phyloP scores from a whole-genome alignment of 1,140 invertebrate genomes.

The Galleria mellonella region DNA sequence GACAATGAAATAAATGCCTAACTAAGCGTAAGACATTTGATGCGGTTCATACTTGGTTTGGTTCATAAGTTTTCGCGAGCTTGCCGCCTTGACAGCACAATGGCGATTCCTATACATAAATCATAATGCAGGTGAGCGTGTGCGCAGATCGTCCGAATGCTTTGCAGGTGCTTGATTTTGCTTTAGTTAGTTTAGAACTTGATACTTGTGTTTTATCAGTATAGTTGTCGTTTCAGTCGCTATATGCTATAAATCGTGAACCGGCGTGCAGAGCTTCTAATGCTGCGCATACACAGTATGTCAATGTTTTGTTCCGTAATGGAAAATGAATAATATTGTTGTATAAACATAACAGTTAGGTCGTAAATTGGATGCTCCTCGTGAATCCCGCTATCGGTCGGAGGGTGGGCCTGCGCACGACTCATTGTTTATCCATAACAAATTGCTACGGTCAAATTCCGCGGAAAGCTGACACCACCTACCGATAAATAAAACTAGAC shows the following conservation, averaged over 20 bases:
- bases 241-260: no score
- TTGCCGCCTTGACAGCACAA: slow-evolving; percentile 50
- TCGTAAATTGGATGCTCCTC: slow-evolving; percentile 48
- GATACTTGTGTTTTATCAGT: no score
- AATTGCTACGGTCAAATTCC: slow-evolving; percentile 41
- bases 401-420: slow-evolving; percentile 47
- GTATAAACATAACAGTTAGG: slow-evolving; percentile 45
- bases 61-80: slow-evolving; percentile 47
- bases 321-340: slow-evolving; percentile 16
- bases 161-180: slow-evolving; percentile 23
- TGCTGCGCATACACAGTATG: no score
- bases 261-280: no score
- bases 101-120: slow-evolving; percentile 44
- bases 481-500: slow-evolving; percentile 11
- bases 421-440: slow-evolving; percentile 55
- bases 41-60: slow-evolving; percentile 28
- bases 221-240: no score
- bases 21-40: slow-evolving; percentile 26
- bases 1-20: no score
- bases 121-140: slow-evolving; percentile 55
- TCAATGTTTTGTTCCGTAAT: slow-evolving; percentile 7
- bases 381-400: slow-evolving; percentile 45
- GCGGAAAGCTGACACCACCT: slow-evolving; percentile 32
- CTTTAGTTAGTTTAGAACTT: slow-evolving; percentile 16
- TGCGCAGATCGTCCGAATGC: slow-evolving; percentile 32